Evolutionary conservation across 2,113 vertebrate genomes (phyloP).

Genomic region (Nothoprocta pentlandii): DNA sequence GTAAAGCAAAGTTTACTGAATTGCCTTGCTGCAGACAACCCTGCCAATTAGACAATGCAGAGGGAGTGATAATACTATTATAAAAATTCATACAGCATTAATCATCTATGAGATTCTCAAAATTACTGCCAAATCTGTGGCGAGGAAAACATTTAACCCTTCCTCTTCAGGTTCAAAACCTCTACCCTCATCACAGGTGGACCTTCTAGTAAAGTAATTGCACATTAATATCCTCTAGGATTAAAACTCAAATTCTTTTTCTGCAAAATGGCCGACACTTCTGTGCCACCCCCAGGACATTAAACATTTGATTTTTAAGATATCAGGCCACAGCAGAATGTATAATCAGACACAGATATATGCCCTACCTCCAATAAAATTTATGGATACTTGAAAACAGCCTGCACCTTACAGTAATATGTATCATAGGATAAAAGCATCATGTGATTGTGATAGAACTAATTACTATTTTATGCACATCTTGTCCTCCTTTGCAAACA

Average conservation of each 20-base stretch:
- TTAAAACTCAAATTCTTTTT: background rate
- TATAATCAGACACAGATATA: background rate
- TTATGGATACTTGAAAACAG: background rate
- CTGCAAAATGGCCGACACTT: background rate
- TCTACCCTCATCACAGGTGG: background rate
- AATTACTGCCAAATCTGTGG: background rate
- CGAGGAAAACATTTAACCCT: background rate
- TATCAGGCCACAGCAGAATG: background rate
- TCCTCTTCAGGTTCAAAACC: background rate
- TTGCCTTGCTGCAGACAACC: background rate
- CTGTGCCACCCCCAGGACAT: too few species aligned
- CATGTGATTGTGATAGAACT: background rate
- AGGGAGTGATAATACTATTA: background rate
- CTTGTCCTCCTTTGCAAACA: background rate
- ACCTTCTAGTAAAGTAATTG: background rate
- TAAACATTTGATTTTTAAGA: background rate
- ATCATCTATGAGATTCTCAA: background rate
- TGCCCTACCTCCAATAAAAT: background rate
- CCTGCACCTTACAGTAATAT: background rate
- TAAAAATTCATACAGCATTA: background rate
- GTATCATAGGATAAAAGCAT: background rate
- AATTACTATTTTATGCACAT: background rate
- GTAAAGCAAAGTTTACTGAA: background rate
- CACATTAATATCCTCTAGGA: background rate
- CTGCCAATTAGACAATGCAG: background rate